Conservation (phyloP, 2,113 vertebrate genomes). For the Solenodon paradoxus region DNA sequence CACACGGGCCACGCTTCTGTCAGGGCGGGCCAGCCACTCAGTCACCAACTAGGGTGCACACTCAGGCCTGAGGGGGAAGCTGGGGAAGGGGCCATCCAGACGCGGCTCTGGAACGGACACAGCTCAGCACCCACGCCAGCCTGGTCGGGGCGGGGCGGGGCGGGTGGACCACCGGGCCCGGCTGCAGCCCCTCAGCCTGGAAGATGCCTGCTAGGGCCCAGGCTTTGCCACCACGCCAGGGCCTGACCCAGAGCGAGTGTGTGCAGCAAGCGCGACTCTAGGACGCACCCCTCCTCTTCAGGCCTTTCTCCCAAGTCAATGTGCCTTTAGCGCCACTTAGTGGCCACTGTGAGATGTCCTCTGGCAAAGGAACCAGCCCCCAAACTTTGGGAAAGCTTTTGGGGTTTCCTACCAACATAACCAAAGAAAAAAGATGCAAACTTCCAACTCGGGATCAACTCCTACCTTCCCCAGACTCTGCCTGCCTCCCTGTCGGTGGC, state of each 20-base stretch:
- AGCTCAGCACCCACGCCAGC: rapidly evolving
- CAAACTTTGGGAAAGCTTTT: background rate
- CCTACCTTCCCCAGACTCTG: rapidly evolving
- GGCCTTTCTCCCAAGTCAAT: background rate
- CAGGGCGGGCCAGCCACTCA: background rate
- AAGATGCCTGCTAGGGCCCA: background rate
- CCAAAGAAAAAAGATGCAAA: background rate
- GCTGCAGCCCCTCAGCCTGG: background rate
- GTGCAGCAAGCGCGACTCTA: background rate
- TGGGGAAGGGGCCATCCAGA: background rate
- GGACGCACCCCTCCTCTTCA: background rate
- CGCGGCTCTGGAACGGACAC: background rate
- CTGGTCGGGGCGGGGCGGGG: background rate
- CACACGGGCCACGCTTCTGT: no score
- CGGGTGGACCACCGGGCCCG: background rate
- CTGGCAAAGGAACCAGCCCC: background rate
- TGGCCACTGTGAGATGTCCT: background rate
- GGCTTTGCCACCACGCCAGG: background rate
- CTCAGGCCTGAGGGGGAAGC: background rate
- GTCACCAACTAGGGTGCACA: background rate
- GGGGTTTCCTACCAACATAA: background rate
- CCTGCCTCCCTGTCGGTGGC: background rate
- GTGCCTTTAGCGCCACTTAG: conserved; percentile 68
- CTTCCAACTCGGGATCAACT: background rate
- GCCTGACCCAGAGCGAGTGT: background rate